Base-by-base conservation (phyloP, 2,797 vertebrate genomes). In the Vultur gryphus region DNA sequence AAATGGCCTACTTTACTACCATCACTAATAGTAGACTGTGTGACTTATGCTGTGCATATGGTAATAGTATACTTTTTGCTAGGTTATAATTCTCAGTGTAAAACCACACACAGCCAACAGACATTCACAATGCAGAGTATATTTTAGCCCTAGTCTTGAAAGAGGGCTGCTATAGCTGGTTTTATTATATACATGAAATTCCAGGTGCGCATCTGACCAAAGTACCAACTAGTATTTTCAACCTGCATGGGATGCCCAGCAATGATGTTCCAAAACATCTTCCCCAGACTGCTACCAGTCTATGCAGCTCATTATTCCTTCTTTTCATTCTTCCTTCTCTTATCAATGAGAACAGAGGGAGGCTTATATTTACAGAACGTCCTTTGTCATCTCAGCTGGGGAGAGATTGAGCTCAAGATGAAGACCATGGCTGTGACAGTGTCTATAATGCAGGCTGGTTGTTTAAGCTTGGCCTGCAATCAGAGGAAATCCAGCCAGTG, bases 11-110 rank as follows among this genome's bases (percentile, higher is more conserved):
- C 54, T 83, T 77, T 25, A 57, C 48, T 72, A 23, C 41, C 20
- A 26, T 20, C 20, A 17, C 33, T 16, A 35, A 14, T 35, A 61
- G 37, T 9, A 77, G 48, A 39, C 14, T n/a, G 31, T 39, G 29
- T 48, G 70, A 77, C 43, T 62, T 57, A 20, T 1, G 2, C 18
- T 78, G n/a, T 35, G 21, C n/a, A 7, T 51, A 54, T 0, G 0
- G 15, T 51, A 62, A 41, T 21, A 51, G 31, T 19, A 41, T 18
- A 67, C 8, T 49, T 83, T 77, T 83, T 83, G 54, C 54, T 57
- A 67, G 54, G 10, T 78, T 72, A 62, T 52, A 51, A 43, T 35
- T 62, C 35, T 41, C 59, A 33, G 33, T 51, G 24, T 66, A 72
- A 93, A 61, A 31, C 37, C 5, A 5, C 51, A 70, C 46, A 69